phyloP scores from a whole-genome alignment of 2,113 vertebrate genomes.

The Sorex fumeus region DNA sequence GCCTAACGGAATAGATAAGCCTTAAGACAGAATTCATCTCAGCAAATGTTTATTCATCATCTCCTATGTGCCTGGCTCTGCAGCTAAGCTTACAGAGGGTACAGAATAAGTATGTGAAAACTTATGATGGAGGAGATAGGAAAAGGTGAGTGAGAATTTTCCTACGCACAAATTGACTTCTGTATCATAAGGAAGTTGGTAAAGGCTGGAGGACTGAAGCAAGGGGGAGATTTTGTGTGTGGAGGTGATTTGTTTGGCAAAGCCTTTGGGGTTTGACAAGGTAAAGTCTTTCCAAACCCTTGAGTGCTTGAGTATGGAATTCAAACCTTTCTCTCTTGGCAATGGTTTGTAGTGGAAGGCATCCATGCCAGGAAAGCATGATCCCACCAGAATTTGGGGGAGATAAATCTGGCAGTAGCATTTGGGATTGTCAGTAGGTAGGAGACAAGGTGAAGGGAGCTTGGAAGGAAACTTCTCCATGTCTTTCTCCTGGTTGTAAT shows the following conservation, averaged over 20 bases:
- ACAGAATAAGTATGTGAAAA: constrained; percentile 29
- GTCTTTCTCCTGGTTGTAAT: constrained; percentile 85
- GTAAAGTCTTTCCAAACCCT: constrained; percentile 25
- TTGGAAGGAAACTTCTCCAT: constrained; percentile 83
- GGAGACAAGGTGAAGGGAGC: neutral
- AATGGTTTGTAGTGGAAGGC: neutral
- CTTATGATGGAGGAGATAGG: neutral
- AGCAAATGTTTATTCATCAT: constrained; percentile 63
- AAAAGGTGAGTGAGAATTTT: constrained; percentile 14
- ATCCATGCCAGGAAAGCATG: constrained; percentile 19
- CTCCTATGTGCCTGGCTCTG: neutral
- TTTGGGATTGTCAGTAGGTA: neutral
- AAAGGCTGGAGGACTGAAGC: neutral
- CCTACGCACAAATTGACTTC: neutral
- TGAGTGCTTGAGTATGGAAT: neutral
- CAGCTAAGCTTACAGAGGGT: neutral
- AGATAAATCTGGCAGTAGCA: constrained; percentile 27
- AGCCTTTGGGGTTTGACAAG: constrained; percentile 16
- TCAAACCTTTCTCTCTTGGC: constrained; percentile 56
- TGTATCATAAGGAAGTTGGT: neutral
- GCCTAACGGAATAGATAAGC: constrained; percentile 84
- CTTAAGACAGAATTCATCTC: constrained; percentile 78
- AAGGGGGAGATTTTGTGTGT: neutral
- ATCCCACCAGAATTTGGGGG: constrained; percentile 25
- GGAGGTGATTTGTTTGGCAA: neutral